Percentiles rank a stretch among this genome's conserved stretches.
Evolutionary conservation across 2,113 vertebrate genomes (phyloP).

Genomic region (Strigops habroptila): DNA sequence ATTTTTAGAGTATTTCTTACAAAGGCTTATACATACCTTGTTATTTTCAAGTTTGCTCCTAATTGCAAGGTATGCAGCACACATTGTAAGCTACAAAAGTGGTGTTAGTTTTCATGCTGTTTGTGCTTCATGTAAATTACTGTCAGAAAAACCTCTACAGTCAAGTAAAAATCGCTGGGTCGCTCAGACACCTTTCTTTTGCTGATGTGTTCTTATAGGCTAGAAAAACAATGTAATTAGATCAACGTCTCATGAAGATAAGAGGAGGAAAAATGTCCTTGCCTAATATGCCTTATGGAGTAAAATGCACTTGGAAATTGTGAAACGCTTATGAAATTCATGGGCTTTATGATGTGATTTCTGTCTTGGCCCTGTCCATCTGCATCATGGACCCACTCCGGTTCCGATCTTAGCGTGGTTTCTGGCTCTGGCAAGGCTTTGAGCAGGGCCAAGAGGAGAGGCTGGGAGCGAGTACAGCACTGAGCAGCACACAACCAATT

Average conservation of each 20-base stretch:
- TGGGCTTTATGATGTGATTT: neutral
- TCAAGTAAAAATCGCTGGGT: neutral
- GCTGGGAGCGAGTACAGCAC: neutral
- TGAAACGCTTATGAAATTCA: neutral
- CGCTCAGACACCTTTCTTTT: neutral
- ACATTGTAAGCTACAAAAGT: neutral
- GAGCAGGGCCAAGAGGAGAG: neutral
- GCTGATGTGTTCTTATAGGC: neutral
- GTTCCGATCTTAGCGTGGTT: neutral
- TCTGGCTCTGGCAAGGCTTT: neutral
- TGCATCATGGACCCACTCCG: fast-evolving
- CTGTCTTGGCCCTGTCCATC: neutral
- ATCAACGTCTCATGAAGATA: neutral
- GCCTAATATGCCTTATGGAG: neutral
- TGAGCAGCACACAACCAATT: neutral
- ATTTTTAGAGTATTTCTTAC: neutral
- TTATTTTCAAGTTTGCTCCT: neutral
- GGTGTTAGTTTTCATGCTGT: neutral
- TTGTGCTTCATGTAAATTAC: neutral
- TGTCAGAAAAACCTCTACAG: neutral
- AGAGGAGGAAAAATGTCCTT: neutral
- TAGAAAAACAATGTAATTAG: neutral
- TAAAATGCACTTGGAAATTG: neutral
- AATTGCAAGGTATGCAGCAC: neutral
- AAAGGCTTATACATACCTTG: neutral